Conservation (phyloP, 2,888 invertebrate genomes). For the Epinotia nisella region DNA sequence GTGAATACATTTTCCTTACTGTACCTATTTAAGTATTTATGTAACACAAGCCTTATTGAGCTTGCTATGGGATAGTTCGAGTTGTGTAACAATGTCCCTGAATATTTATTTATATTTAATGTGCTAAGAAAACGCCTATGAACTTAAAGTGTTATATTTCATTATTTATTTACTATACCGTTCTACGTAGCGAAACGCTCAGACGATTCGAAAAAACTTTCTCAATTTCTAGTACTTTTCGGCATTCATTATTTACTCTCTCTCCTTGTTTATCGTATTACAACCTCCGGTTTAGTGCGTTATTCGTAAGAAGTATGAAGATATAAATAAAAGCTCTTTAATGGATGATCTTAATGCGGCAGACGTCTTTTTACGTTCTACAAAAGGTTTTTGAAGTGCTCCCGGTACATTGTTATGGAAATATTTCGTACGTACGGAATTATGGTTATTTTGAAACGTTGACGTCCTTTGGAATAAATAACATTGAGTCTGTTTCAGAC, state of each 20-base stretch:
- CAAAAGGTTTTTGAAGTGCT: constrained; percentile 33
- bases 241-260: background rate
- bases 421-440: constrained; percentile 14
- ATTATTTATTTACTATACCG: too few relatives aligned
- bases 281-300: constrained; percentile 10
- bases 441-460: constrained; percentile 15
- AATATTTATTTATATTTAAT: too few relatives aligned
- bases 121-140: too few relatives aligned
- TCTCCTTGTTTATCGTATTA: constrained; percentile 9
- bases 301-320: constrained; percentile 13
- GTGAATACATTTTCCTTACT: too few relatives aligned
- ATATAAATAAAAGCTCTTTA: constrained; percentile 27
- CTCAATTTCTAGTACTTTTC: background rate
- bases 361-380: constrained; percentile 29
- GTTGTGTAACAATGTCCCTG: too few relatives aligned
- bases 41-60: too few relatives aligned
- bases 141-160: background rate
- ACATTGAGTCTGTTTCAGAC: background rate
- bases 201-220: background rate
- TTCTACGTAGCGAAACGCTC: background rate
- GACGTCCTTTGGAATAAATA: background rate
- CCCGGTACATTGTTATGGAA: constrained; percentile 26
- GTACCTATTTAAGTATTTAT: too few relatives aligned
- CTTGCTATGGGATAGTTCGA: too few relatives aligned
- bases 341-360: constrained; percentile 27